These are phyloP conservation scores for Helostoma temminkii DNA, from an alignment of 2,797 vertebrate genomes.

Conservation along the genomic window DNA sequence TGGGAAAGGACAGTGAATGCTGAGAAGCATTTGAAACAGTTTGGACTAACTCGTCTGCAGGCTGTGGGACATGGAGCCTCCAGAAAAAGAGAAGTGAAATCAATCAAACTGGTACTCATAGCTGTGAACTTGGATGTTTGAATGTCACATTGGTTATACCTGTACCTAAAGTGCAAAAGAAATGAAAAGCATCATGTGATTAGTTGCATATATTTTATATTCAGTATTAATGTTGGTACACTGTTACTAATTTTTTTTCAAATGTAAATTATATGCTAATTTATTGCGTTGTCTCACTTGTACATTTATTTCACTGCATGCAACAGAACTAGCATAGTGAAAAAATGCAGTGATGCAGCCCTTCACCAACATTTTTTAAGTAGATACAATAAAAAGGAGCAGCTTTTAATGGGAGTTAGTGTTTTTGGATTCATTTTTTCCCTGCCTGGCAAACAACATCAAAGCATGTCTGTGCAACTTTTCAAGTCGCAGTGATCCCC, in stretches of 20 bases:
- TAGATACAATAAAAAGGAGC: slow-evolving; percentile 93
- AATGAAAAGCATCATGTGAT: slow-evolving; percentile 87
- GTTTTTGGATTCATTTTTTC: slow-evolving; percentile 52
- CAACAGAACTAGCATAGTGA: slow-evolving; percentile 88
- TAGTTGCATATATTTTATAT: slow-evolving; percentile 98
- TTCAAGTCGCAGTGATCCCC: background rate
- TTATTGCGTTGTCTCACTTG: slow-evolving; percentile 98
- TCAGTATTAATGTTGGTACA: slow-evolving; percentile 98
- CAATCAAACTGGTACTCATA: slow-evolving; percentile 81
- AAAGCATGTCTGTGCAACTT: slow-evolving; percentile 20
- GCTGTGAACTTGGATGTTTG: slow-evolving; percentile 91
- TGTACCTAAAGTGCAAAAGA: slow-evolving; percentile 89
- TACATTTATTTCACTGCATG: slow-evolving; percentile 93
- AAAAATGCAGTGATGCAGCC: slow-evolving; percentile 88
- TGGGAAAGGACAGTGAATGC: slow-evolving; percentile 46
- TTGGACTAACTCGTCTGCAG: slow-evolving; percentile 75
- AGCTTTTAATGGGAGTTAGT: slow-evolving; percentile 85
- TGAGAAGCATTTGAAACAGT: slow-evolving; percentile 68
- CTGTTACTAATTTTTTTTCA: slow-evolving; percentile 91
- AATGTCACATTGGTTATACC: slow-evolving; percentile 94
- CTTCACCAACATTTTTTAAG: slow-evolving; percentile 87
- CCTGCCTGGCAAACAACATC: slow-evolving; percentile 40
- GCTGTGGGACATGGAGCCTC: slow-evolving; percentile 72
- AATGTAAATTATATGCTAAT: slow-evolving; percentile 99
- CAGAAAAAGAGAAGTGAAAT: slow-evolving; percentile 68